Conservation (phyloP, 2,888 invertebrate species). For the Ormyrus pomaceus region DNA sequence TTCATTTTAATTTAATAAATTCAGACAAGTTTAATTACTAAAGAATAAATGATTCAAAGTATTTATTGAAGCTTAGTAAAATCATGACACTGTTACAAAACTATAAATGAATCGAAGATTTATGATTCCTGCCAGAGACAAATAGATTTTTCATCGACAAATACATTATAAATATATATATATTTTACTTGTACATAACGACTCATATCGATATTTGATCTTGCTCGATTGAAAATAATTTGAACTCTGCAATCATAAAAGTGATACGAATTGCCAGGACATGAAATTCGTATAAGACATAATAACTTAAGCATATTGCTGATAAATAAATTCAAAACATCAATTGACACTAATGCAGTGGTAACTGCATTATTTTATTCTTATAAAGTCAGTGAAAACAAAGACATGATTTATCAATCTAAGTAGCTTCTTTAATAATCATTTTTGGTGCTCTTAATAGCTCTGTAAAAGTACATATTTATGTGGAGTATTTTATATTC, state of each 20-base stretch:
- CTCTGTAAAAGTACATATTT: conserved; percentile 58
- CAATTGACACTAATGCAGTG: conserved; percentile 39
- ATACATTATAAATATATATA: conserved; percentile 46
- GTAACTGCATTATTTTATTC: conserved; percentile 44
- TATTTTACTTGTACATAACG: conserved; percentile 54
- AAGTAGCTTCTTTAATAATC: conserved; percentile 45
- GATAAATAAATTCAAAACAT: conserved; percentile 48
- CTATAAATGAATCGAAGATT: conserved; percentile 48
- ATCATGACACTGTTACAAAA: conserved; percentile 34
- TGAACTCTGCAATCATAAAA: conserved; percentile 53
- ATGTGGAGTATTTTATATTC: conserved; percentile 42
- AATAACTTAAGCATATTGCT: conserved; percentile 40
- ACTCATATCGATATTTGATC: conserved; percentile 42
- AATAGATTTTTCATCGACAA: conserved; percentile 56
- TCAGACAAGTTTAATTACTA: too few relatives aligned
- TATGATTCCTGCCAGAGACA: conserved; percentile 58
- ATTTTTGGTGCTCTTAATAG: conserved; percentile 62
- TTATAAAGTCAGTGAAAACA: conserved; percentile 30
- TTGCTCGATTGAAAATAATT: conserved; percentile 52
- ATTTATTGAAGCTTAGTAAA: conserved; percentile 34
- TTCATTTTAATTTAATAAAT: too few relatives aligned
- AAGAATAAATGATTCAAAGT: conserved; percentile 22
- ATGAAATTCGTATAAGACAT: conserved; percentile 39
- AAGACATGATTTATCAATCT: conserved; percentile 37
- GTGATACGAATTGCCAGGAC: conserved; percentile 43